Conservation (phyloP, 2,113 vertebrate genomes). For the Cichladusa arquata region DNA sequence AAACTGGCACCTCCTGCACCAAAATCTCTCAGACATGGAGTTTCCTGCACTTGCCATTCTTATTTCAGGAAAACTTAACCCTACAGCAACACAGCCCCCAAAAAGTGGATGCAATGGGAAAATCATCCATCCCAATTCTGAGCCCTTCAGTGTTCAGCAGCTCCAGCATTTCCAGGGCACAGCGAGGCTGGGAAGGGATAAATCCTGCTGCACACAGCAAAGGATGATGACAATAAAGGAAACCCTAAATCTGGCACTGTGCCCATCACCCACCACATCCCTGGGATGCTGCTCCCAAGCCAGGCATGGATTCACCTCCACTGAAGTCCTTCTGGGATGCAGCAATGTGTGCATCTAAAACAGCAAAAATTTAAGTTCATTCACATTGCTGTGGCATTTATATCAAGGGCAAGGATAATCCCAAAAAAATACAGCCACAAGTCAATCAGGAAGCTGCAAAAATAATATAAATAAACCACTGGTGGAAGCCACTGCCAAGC, state of each 20-base stretch:
- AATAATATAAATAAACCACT: background rate
- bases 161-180: background rate
- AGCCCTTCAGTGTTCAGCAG: background rate
- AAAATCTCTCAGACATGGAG: background rate
- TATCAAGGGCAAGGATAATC: background rate
- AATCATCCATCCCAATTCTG: background rate
- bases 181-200: background rate
- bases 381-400: fast-evolving
- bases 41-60: background rate
- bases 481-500: background rate
- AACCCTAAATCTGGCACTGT: background rate
- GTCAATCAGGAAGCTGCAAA: background rate
- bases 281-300: background rate
- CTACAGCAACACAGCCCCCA: background rate
- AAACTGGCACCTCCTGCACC: background rate
- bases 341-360: background rate
- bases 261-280: background rate
- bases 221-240: background rate
- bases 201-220: fast-evolving
- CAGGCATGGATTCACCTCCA: background rate
- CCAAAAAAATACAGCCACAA: background rate
- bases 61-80: background rate
- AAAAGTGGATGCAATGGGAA: fast-evolving
- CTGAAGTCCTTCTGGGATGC: background rate
- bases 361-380: background rate